Evolutionary conservation across 2,113 vertebrate genomes (phyloP).

Genomic region (Elachura formosa): DNA sequence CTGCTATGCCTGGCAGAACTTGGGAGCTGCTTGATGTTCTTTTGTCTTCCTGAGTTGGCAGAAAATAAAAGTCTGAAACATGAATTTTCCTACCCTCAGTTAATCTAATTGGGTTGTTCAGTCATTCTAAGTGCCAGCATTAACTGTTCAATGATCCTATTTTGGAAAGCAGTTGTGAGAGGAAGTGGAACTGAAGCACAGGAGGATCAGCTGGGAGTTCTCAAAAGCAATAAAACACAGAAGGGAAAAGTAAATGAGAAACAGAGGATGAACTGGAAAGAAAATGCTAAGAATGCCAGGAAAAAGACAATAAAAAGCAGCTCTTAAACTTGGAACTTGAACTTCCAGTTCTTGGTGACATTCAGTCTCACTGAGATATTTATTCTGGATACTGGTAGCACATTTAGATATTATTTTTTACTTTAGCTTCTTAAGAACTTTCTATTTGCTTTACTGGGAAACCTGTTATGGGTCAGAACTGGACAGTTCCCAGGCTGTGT

Average conservation of each 20-base stretch:
- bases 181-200: constrained; percentile 10
- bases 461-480: not conserved
- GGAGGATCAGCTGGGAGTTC: constrained; percentile 44
- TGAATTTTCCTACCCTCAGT: not conserved
- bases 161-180: constrained; percentile 25
- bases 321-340: not conserved
- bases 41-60: constrained; percentile 45
- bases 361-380: not conserved
- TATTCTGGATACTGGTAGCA: not conserved
- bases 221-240: constrained; percentile 47
- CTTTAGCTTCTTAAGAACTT: not conserved
- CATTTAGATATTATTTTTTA: not conserved
- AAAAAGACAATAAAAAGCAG: not conserved
- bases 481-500: not conserved
- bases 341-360: constrained; percentile 2
- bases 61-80: constrained; percentile 4
- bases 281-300: constrained; percentile 20
- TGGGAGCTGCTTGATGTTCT: constrained; percentile 13
- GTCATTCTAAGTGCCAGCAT: constrained; percentile 27
- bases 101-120: constrained; percentile 40
- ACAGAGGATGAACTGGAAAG: constrained; percentile 28
- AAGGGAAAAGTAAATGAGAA: constrained; percentile 43
- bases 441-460: not conserved
- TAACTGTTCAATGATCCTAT: constrained; percentile 46
- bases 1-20: not conserved